Evolutionary conservation across 2,797 vertebrate genomes (phyloP), one percentile per base, ranked within the genome.

Genomic region (Eutrigla gurnardus): DNA sequence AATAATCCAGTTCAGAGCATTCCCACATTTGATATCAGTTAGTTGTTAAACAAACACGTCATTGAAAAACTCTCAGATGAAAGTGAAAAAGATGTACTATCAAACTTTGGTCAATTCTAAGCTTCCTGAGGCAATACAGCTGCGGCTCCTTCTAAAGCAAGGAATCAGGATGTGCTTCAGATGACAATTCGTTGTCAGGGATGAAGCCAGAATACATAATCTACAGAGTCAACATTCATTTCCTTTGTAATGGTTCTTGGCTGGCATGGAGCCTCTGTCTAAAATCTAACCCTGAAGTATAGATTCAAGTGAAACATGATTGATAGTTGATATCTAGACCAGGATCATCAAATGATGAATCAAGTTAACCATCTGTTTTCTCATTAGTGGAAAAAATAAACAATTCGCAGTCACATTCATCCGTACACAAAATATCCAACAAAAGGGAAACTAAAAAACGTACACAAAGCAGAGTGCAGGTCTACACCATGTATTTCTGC

Each of bases 11-110:
- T 43, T 53, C 10, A 15, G 3, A 6, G 11, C 46, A 10, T 57
- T 67, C 12, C 35, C 42, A 10, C 0, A 1, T 53, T 64, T 43
- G 45, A 42, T 54, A 33, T 39, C 17, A 46, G 9, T 25, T 2
- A 35, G 55, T n/a, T 67, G 33, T 18, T 49, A 70, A 45, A 54
- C 36, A 71, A 57, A 74, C 8, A 64, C 42, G 59, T 49, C 9
- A 47, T 7, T n/a, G 14, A 36, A 12, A 54, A 61, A 32, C 15
- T 18, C 6, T 40, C 6, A 33, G 7, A 25, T 25, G 25, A 25
- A 25, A 25, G 25, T 25, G 25, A 62, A 14, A 53, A 64, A 65
- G 35, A 35, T 2, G 3, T 42, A n/a, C 37, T 33, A 54, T 64
- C 9, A 54, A 49, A 61, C 36, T 73, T 61, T 14, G 15, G 54